Conservation (phyloP, 2,888 invertebrate species). For the Steinernema hermaphroditum region DNA sequence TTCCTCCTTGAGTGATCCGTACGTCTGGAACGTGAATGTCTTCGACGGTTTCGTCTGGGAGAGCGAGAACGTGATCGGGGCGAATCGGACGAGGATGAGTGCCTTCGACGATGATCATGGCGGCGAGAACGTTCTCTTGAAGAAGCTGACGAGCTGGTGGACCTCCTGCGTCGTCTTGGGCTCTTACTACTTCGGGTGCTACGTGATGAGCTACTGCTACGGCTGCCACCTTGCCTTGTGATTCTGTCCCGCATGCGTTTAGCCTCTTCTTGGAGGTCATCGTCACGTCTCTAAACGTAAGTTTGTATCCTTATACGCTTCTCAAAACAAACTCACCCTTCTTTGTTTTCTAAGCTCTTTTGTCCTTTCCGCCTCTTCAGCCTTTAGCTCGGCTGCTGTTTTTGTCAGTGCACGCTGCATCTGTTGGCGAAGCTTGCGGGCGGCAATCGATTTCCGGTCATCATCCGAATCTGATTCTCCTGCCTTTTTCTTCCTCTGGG, state of each 20-base stretch:
- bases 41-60: not conserved
- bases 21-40: not conserved
- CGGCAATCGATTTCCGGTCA: slow-evolving; percentile 43
- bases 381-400: slow-evolving; percentile 51
- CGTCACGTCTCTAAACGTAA: slow-evolving; percentile 17
- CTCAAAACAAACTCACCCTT: not conserved
- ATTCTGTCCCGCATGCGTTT: not conserved
- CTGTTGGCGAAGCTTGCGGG: slow-evolving; percentile 48
- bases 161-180: not conserved
- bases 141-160: not conserved
- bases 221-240: not conserved
- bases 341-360: slow-evolving; percentile 36
- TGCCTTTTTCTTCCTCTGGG: slow-evolving; percentile 4
- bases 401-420: slow-evolving; percentile 56
- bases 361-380: slow-evolving; percentile 52
- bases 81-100: not conserved
- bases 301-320: not conserved
- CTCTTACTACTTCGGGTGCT: not conserved
- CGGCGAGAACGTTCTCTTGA: not conserved
- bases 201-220: not conserved
- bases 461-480: slow-evolving; percentile 21
- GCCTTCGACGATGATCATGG: not conserved
- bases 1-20: not conserved
- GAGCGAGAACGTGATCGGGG: not conserved
- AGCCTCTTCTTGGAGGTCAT: slow-evolving; percentile 5